Percentiles rank a stretch among this genome's conserved stretches.
These are phyloP conservation scores for Campylomormyrus numenius DNA, from an alignment of 2,113 vertebrate genomes.

Conservation along the genomic window DNA sequence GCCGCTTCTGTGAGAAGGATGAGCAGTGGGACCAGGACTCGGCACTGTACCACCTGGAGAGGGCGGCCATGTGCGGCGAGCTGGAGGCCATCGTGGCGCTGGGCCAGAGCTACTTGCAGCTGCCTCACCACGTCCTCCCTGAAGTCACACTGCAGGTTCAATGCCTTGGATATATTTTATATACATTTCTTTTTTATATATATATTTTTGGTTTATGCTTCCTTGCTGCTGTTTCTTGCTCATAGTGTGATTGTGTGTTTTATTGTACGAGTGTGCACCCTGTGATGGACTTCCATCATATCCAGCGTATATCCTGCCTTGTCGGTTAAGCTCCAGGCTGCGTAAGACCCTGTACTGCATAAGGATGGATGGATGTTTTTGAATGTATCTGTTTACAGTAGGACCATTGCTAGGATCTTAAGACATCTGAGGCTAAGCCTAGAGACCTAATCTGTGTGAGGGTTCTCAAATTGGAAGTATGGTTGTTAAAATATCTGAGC, in stretches of 20 bases:
- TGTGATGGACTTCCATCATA: no score
- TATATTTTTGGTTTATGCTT: not conserved
- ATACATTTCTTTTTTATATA: not conserved
- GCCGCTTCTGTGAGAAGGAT: slow-evolving; percentile 85
- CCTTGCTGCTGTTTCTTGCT: not conserved
- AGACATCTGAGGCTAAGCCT: not conserved
- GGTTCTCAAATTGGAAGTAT: not conserved
- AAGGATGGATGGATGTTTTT: no score
- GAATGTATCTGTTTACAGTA: not conserved
- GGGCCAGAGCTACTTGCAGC: slow-evolving; percentile 79
- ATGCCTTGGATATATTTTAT: no score
- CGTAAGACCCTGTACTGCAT: no score
- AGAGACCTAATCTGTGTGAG: not conserved
- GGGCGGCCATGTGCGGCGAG: slow-evolving; percentile 83
- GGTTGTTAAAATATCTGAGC: not conserved
- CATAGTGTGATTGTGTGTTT: no score
- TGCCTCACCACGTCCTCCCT: slow-evolving; percentile 84
- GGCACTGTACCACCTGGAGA: slow-evolving; percentile 84
- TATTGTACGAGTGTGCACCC: no score
- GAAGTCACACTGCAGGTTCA: slow-evolving; percentile 76
- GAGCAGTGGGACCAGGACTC: slow-evolving; percentile 78
- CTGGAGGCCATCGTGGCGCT: slow-evolving; percentile 87
- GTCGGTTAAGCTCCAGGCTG: no score
- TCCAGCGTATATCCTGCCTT: no score
- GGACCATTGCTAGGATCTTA: not conserved